Base-by-base conservation (phyloP, 2,888 invertebrate genomes). In the Eucera pruinosa region DNA sequence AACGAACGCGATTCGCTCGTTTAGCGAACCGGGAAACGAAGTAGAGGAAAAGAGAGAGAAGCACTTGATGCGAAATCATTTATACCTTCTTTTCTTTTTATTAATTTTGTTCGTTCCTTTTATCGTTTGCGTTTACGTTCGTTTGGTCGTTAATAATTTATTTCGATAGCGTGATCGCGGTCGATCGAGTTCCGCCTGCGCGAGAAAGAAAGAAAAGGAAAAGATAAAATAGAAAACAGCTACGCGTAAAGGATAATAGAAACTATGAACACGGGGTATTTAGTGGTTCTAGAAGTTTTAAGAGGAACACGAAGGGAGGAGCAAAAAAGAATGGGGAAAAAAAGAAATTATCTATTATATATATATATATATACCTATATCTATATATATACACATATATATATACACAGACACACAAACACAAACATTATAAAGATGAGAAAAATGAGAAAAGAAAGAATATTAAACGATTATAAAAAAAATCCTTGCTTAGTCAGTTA, bases 401-500 rank as follows among this genome's bases (percentile, higher is more conserved):
- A 64, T 30, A 41, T 30, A 30, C 18, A 20, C 15, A 25, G 13
- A 54, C 30, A 72, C 3, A 67, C n/a, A 54, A 15, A 70, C 57
- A 65, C 43, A 68, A 30, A 57, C 48, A 64, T 20, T 50, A 73
- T n/a, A 43, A 75, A 85, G 73, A 69, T 69, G 65, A 57, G 79
- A 82, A 80, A 80, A 77, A 52, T 45, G 30, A 23, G 52, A 60
- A 25, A 64, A 62, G 60, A 47, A 71, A 64, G 61, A 68, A 77
- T 74, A 48, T 71, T 71, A 87, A 86, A 86, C 73, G 81, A 85
- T 88, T 89, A 76, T 67, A 64, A 67, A 66, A n/a, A n/a, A 87
- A 89, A 89, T 89, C 88, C 94, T 95, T 94, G 94, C 95, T 95
- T 95, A 96, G 95, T 95, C 95, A 95, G 95, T 95, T 95, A 94